Conservation (phyloP, 2,113 vertebrate species). For the Naja naja region DNA sequence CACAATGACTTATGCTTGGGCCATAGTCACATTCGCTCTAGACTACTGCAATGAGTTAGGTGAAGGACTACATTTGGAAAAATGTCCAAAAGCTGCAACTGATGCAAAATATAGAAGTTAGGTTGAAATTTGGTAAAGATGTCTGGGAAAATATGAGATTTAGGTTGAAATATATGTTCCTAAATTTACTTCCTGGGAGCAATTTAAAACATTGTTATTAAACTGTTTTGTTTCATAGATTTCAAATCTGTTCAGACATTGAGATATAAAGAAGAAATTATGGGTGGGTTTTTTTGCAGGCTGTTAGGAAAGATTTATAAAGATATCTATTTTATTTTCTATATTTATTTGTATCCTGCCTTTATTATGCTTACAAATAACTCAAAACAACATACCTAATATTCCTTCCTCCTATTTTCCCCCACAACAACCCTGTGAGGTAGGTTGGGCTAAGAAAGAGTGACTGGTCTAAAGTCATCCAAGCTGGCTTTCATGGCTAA, state of each 20-base stretch:
- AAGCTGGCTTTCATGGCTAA: too few relatives aligned
- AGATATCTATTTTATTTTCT: not conserved
- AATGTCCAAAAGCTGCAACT: not conserved
- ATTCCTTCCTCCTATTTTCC: too few relatives aligned
- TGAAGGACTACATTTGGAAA: not conserved
- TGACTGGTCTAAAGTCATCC: too few relatives aligned
- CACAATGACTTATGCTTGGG: not conserved
- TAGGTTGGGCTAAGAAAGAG: too few relatives aligned
- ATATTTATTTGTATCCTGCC: too few relatives aligned
- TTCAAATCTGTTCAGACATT: not conserved
- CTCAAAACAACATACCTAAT: too few relatives aligned
- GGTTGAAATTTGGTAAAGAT: not conserved
- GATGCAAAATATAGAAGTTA: not conserved
- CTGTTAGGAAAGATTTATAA: not conserved
- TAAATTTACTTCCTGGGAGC: not conserved
- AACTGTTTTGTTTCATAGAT: not conserved
- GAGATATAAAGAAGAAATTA: not conserved
- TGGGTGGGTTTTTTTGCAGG: not conserved
- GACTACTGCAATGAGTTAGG: not conserved
- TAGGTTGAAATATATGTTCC: not conserved
- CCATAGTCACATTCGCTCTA: not conserved
- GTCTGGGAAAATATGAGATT: not conserved
- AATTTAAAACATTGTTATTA: not conserved
- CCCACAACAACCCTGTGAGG: too few relatives aligned
- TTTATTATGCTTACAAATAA: too few relatives aligned